A percentile compares a stretch with the other conserved stretches of the same genome.
Conservation (phyloP, 1,140 invertebrate genomes). For the Drosophila hydei region DNA sequence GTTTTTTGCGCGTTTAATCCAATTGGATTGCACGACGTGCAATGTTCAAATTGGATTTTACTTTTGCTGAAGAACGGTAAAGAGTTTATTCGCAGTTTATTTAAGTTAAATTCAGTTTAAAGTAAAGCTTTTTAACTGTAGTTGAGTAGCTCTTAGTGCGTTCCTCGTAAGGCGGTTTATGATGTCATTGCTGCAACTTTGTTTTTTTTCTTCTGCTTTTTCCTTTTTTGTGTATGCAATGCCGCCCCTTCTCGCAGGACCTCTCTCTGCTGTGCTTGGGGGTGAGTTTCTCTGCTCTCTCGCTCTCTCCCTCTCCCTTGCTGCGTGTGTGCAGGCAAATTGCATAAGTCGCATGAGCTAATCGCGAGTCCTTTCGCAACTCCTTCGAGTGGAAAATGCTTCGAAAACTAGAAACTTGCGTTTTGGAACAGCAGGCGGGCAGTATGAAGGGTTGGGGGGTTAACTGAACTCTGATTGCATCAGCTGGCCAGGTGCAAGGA, state of each 20-base stretch:
- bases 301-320: conserved; percentile 2
- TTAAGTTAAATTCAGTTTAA: too few species aligned
- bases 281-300: conserved; percentile 54
- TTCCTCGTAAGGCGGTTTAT: background rate
- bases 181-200: conserved; percentile 47
- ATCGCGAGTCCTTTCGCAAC: conserved; percentile 33
- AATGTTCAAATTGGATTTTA: conserved; percentile 30
- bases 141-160: background rate
- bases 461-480: conserved; percentile 35
- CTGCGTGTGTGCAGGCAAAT: conserved; percentile 36
- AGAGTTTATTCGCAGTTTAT: too few species aligned
- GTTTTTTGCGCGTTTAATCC: conserved; percentile 62
- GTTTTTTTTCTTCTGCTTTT: conserved; percentile 39
- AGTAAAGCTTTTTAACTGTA: background rate
- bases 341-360: conserved; percentile 71
- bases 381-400: conserved; percentile 46
- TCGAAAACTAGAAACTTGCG: conserved; percentile 36
- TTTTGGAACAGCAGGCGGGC: conserved; percentile 8
- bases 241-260: conserved; percentile 43
- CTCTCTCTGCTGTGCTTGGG: conserved; percentile 30
- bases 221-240: conserved; percentile 67
- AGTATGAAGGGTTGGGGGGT: background rate
- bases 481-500: conserved; percentile 39
- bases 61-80: too few species aligned
- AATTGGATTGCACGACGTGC: conserved; percentile 76